These are phyloP conservation scores for Neoseiulus cucumeris DNA, from an alignment of 1,140 invertebrate genomes.

Conservation along the genomic window DNA sequence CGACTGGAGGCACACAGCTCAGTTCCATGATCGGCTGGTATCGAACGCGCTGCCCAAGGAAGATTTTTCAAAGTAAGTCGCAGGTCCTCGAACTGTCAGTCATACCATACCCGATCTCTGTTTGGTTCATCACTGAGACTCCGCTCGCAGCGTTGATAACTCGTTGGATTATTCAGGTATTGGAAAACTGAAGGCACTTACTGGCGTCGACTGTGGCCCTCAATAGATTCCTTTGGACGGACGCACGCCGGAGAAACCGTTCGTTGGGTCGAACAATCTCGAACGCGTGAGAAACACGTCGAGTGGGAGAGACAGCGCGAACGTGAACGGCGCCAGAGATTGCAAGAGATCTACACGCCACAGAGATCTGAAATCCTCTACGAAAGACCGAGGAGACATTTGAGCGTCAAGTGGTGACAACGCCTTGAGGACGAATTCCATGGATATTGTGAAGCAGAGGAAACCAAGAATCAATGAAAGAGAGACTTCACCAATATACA, in stretches of 20 bases:
- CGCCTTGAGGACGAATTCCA: too few relatives aligned
- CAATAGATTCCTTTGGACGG: neutral
- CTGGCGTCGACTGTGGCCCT: slow-evolving; percentile 4
- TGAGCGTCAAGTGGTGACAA: neutral
- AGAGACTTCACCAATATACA: too few relatives aligned
- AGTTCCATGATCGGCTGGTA: neutral
- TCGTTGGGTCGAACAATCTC: neutral
- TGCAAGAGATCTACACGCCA: neutral
- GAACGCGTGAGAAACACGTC: neutral
- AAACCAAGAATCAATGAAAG: too few relatives aligned
- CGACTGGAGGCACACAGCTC: neutral
- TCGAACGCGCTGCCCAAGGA: neutral
- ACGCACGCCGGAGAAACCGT: slow-evolving; percentile 8
- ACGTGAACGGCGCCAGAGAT: neutral
- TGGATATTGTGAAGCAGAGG: too few relatives aligned
- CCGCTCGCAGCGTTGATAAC: too few relatives aligned
- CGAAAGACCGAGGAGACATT: neutral
- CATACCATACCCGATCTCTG: neutral
- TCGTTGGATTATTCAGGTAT: too few relatives aligned
- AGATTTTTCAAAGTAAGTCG: neutral
- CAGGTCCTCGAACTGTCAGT: neutral
- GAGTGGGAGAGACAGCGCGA: neutral
- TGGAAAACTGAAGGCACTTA: neutral
- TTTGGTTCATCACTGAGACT: neutral
- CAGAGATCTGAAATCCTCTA: neutral